Evolutionary conservation across 2,797 vertebrate species (phyloP).

Genomic region (Alcedo atthis): DNA sequence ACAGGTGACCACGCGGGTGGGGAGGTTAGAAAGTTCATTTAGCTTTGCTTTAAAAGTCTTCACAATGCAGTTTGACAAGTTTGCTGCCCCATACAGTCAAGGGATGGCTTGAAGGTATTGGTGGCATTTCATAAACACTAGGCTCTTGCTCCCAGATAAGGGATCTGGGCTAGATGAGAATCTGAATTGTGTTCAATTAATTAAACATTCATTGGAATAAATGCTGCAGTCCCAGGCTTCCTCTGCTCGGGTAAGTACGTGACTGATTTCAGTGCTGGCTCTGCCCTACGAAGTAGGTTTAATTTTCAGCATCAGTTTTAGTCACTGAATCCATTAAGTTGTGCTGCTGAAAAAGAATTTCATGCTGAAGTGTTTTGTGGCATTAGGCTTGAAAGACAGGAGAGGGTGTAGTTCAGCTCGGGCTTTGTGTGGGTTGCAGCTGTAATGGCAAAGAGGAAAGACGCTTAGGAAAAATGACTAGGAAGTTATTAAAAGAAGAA

Average conservation of each 20-base stretch:
- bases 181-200: slow-evolving; percentile 6
- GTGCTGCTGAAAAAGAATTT: slow-evolving; percentile 15
- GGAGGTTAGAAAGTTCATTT: rapidly evolving
- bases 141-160: slow-evolving; percentile 7
- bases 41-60: neutral
- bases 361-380: slow-evolving; percentile 50
- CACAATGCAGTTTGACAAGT: neutral
- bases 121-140: neutral
- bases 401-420: neutral
- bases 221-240: neutral
- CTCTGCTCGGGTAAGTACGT: neutral
- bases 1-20: rapidly evolving
- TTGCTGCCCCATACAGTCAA: neutral
- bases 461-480: neutral
- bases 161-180: neutral
- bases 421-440: neutral
- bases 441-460: slow-evolving; percentile 2
- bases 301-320: neutral
- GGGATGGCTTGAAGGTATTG: neutral
- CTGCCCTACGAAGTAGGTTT: neutral
- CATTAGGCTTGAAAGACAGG: neutral
- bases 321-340: neutral
- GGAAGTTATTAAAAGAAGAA: slow-evolving; percentile 8
- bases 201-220: slow-evolving; percentile 26
- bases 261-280: neutral